Percentiles rank a stretch among this genome's conserved stretches.
Conservation (phyloP, 2,113 vertebrate species). For the Pterophyllum scalare region DNA sequence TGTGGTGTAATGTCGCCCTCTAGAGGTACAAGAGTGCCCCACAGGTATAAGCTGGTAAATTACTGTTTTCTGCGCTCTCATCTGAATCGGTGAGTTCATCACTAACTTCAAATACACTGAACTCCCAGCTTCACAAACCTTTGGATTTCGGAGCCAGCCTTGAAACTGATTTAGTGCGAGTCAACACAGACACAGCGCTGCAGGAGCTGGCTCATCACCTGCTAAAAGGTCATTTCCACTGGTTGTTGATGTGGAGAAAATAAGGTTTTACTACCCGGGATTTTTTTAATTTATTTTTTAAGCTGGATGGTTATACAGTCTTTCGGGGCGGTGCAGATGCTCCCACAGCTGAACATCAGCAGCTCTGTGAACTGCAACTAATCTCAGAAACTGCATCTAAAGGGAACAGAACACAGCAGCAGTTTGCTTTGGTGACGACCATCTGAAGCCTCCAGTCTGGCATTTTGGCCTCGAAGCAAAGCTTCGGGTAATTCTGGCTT, state of each 20-base stretch:
- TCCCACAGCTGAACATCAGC: neutral
- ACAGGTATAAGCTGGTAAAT: neutral
- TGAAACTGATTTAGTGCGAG: neutral
- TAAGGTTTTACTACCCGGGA: no score
- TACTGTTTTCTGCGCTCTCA: neutral
- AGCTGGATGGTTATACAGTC: no score
- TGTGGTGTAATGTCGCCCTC: neutral
- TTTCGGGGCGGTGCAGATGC: no score
- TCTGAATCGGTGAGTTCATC: neutral
- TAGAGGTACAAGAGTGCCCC: neutral
- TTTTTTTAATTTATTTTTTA: no score
- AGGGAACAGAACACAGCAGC: neutral
- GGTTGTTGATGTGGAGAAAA: no score
- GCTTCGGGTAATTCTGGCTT: no score
- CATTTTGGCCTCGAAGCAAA: no score
- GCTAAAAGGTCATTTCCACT: no score
- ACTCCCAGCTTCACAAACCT: rapidly evolving
- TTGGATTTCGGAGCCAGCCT: rapidly evolving
- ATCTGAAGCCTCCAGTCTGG: no score
- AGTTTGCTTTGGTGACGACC: neutral
- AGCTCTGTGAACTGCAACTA: rapidly evolving
- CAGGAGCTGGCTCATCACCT: no score
- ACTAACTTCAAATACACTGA: neutral
- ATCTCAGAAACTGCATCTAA: neutral
- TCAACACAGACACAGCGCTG: no score